phyloP scores from a whole-genome alignment of 2,113 vertebrate species.

The Oryzias melastigma region DNA sequence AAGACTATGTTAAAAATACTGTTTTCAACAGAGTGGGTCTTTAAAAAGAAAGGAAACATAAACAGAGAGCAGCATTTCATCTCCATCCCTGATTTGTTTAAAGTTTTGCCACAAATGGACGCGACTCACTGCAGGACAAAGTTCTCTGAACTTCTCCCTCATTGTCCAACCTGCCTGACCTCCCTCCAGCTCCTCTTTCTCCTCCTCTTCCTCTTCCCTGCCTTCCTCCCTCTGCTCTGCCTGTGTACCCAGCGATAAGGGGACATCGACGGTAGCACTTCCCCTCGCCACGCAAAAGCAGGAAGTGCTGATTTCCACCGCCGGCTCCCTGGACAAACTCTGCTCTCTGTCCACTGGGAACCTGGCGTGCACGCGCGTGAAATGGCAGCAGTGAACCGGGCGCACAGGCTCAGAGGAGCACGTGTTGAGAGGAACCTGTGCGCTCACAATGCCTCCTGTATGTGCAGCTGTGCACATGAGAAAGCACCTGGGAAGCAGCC shows the following conservation, averaged over 20 bases:
- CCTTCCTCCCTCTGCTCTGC: slow-evolving; percentile 48
- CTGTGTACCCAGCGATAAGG: slow-evolving; percentile 74
- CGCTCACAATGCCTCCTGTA: slow-evolving; percentile 42
- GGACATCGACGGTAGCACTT: slow-evolving; percentile 72
- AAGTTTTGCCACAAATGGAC: background rate
- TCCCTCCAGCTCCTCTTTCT: slow-evolving; percentile 31
- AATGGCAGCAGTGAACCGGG: background rate
- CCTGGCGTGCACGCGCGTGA: background rate
- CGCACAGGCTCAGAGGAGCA: background rate
- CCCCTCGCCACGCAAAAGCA: slow-evolving; percentile 70
- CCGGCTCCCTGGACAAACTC: slow-evolving; percentile 39
- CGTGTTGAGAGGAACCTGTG: slow-evolving; percentile 38
- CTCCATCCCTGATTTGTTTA: background rate
- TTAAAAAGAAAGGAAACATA: too few species aligned
- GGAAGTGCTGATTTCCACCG: slow-evolving; percentile 71
- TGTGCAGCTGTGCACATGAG: slow-evolving; percentile 43
- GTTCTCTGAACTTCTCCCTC: slow-evolving; percentile 22
- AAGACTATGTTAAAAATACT: too few species aligned
- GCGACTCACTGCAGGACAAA: background rate
- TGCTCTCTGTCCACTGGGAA: slow-evolving; percentile 41
- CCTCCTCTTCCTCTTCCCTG: slow-evolving; percentile 46
- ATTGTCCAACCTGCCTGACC: slow-evolving; percentile 36
- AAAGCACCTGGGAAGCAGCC: slow-evolving; percentile 61
- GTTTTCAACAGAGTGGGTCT: too few species aligned
- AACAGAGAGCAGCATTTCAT: too few species aligned